Evolutionary conservation across 2,888 invertebrate species (phyloP).

Genomic region (Drosophila acutilabella): DNA sequence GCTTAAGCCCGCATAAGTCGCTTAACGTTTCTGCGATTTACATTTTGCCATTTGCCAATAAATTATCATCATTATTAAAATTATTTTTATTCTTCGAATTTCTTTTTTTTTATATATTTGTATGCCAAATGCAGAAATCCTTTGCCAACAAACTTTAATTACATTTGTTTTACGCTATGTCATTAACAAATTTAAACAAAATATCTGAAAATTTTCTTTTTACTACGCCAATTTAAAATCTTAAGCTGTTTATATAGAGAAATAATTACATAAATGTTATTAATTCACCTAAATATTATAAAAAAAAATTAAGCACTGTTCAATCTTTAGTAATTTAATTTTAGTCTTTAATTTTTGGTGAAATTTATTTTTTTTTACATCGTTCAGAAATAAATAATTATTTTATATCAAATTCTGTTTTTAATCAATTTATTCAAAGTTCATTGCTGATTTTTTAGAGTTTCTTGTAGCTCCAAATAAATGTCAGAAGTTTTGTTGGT

Average conservation of each 20-base stretch:
- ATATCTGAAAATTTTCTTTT: too few species aligned
- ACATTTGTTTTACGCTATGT: slow-evolving; percentile 1
- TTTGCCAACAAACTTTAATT: slow-evolving; percentile 13
- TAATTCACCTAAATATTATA: background rate
- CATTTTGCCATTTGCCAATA: slow-evolving; percentile 46
- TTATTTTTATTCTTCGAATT: background rate
- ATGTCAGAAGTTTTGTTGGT: too few species aligned
- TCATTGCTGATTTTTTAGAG: too few species aligned
- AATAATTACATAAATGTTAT: slow-evolving; percentile 3
- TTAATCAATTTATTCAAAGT: too few species aligned
- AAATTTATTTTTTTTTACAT: too few species aligned
- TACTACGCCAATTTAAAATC: slow-evolving; percentile 2
- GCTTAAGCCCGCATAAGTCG: slow-evolving; percentile 60
- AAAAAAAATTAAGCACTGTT: background rate
- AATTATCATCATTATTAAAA: slow-evolving; percentile 43
- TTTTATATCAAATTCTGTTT: too few species aligned
- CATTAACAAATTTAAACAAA: background rate
- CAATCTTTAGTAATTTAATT: too few species aligned
- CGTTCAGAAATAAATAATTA: too few species aligned
- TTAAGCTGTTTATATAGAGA: background rate
- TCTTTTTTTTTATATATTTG: background rate
- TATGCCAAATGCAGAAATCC: slow-evolving; percentile 14
- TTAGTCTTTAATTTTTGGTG: too few species aligned
- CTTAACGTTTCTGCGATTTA: slow-evolving; percentile 66
- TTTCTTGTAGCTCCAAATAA: too few species aligned